Conservation (phyloP, 2,888 invertebrate species). For the Drosophila gaucha region DNA sequence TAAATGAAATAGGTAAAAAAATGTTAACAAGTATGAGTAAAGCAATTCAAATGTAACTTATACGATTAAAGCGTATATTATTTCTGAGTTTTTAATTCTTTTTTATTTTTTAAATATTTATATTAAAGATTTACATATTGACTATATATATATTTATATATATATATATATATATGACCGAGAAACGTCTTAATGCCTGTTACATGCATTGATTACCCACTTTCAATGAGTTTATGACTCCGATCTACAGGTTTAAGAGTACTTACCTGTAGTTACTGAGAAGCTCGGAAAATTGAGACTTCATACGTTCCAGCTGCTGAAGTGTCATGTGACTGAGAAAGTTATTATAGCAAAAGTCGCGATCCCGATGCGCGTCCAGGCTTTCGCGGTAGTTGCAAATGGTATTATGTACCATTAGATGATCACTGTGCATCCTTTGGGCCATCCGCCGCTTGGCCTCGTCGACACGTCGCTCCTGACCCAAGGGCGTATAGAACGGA, state of each 20-base stretch:
- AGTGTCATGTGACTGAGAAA: constrained; percentile 89
- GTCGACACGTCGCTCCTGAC: constrained; percentile 88
- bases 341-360: constrained; percentile 89
- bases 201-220: neutral
- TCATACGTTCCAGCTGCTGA: constrained; percentile 91
- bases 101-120: too few relatives aligned
- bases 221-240: too few relatives aligned
- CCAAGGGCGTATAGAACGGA: constrained; percentile 91
- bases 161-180: too few relatives aligned
- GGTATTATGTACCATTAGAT: constrained; percentile 90
- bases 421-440: constrained; percentile 90
- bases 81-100: too few relatives aligned
- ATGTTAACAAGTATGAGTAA: too few relatives aligned
- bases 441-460: constrained; percentile 87
- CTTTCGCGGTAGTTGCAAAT: constrained; percentile 86
- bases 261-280: constrained; percentile 88
- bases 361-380: constrained; percentile 65
- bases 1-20: too few relatives aligned
- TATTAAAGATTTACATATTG: too few relatives aligned
- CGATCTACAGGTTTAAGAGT: neutral
- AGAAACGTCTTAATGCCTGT: neutral
- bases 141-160: too few relatives aligned
- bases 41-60: too few relatives aligned
- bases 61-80: too few relatives aligned
- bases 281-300: constrained; percentile 91